Base-by-base conservation (phyloP, 1,140 invertebrate species). In the Vanessa tameamea region DNA sequence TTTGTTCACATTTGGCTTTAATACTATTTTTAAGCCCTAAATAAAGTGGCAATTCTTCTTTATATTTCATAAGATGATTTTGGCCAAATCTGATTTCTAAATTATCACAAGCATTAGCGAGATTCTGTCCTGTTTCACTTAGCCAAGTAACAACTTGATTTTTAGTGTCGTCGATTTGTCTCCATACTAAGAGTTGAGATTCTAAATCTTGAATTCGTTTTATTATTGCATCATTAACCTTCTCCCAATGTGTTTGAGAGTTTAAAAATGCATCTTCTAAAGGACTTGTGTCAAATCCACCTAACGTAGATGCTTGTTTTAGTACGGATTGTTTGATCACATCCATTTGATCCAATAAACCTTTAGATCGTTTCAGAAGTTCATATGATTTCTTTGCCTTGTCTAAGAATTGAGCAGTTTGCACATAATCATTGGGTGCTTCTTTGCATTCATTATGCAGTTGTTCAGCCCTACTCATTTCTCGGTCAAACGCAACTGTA, bases 181-280 rank as follows among this genome's bases (percentile, higher is more conserved):
- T 97, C 97, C 98, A 98, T 63, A 98, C 96, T 7, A 97, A 96
- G 0, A 96, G 93, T 87, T 98, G 97, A 1, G 97, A 96, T 89
- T 99, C 98, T 55, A 97, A 95, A 61, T 95, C 95, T 88, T 98
- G 96, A 13, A 95, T 94, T 73, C 95, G 94, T 73, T 95, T 95
- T 16, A 95, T 94, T 4, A 96, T 93, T 73, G 95, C 94, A 72
- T 96, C 95, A 80, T 96, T 95, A 15, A 94, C 93, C 64, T 95
- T 95, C 79, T 97, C 95, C 95, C 97, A 98, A n/a, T 94, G 93
- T 31, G 95, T 94, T 78, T 96, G 94, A 13, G 95, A 93, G 20
- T 93, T 91, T 3, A 94, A 85, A 16, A 96, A 90, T 63, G 96
- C 95, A 47, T 94, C 93, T 80, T 95, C 94, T n/a, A 97, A 93